phyloP scores from a whole-genome alignment of 1,140 invertebrate genomes.

The Aphidius ervi region DNA sequence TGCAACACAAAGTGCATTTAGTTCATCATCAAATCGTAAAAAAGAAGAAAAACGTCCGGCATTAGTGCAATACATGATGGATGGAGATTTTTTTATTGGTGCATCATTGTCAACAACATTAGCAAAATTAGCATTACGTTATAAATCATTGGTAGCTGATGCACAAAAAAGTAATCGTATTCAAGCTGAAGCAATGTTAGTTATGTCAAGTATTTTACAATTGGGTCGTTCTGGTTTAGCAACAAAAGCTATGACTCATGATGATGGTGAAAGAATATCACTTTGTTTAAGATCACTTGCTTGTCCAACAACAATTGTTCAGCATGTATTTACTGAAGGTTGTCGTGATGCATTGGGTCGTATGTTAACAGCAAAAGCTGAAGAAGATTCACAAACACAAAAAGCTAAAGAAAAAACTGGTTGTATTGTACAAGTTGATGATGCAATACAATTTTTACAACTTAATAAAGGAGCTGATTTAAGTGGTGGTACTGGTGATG shows the following conservation, averaged over 20 bases:
- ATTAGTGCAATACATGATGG: conserved; percentile 82
- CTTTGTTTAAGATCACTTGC: conserved; percentile 78
- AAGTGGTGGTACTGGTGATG: conserved; percentile 76
- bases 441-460: conserved; percentile 83
- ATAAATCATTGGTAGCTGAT: conserved; percentile 57
- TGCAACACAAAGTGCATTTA: conserved; percentile 96
- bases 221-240: conserved; percentile 66
- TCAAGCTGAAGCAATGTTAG: conserved; percentile 80
- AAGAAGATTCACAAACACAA: conserved; percentile 62
- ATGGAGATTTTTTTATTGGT: conserved; percentile 95
- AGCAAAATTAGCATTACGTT: conserved; percentile 84
- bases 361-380: conserved; percentile 81
- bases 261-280: conserved; percentile 89
- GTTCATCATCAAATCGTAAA: conserved; percentile 59
- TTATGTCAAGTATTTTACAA: conserved; percentile 83
- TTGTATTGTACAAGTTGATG: conserved; percentile 76
- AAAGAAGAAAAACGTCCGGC: conserved; percentile 72
- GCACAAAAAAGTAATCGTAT: conserved; percentile 64
- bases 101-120: conserved; percentile 87
- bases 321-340: conserved; percentile 71
- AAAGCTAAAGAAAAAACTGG: conserved; percentile 71
- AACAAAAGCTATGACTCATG: conserved; percentile 83
- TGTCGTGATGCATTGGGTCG: conserved; percentile 78
- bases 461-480: conserved; percentile 68
- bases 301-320: conserved; percentile 66